Evolutionary conservation across 2,797 vertebrate species (phyloP).

Genomic region (Alcedo quadribrachys): DNA sequence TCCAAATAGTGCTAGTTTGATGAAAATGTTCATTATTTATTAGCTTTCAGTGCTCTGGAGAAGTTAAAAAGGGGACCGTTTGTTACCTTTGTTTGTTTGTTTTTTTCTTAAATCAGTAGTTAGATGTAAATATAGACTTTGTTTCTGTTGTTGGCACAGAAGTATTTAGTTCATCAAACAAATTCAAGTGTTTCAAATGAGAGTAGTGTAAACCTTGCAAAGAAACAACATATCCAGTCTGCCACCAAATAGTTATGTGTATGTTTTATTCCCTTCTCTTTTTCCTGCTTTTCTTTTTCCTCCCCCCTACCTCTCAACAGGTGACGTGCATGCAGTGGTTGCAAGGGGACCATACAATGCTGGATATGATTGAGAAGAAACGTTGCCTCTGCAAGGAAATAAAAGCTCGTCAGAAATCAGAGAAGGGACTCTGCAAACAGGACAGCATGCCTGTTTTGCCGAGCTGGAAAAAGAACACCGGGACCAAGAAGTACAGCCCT

Average conservation of each 20-base stretch:
- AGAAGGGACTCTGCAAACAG: constrained; percentile 92
- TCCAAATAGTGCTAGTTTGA: neutral
- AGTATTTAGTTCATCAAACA: neutral
- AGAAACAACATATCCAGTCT: neutral
- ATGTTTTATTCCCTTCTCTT: constrained; percentile 34
- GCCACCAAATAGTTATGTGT: constrained; percentile 7
- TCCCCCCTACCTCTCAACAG: constrained; percentile 64
- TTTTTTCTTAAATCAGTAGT: neutral
- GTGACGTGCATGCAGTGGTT: constrained; percentile 96
- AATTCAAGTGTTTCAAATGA: neutral
- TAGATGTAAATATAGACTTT: neutral
- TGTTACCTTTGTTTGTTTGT: neutral
- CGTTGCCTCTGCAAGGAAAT: constrained; percentile 96
- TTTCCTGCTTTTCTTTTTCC: neutral
- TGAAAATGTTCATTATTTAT: neutral
- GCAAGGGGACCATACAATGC: constrained; percentile 96
- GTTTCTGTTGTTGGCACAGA: neutral
- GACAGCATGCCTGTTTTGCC: constrained; percentile 89
- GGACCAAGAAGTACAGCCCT: constrained; percentile 92
- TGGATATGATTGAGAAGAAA: constrained; percentile 98
- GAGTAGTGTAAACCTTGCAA: neutral
- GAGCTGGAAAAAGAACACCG: constrained; percentile 89
- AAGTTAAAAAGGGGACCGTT: neutral
- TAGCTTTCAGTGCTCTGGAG: neutral
- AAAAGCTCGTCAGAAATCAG: constrained; percentile 91